These are phyloP conservation scores for Harmothoe impar DNA, from an alignment of 2,888 invertebrate species.

Conservation along the genomic window DNA sequence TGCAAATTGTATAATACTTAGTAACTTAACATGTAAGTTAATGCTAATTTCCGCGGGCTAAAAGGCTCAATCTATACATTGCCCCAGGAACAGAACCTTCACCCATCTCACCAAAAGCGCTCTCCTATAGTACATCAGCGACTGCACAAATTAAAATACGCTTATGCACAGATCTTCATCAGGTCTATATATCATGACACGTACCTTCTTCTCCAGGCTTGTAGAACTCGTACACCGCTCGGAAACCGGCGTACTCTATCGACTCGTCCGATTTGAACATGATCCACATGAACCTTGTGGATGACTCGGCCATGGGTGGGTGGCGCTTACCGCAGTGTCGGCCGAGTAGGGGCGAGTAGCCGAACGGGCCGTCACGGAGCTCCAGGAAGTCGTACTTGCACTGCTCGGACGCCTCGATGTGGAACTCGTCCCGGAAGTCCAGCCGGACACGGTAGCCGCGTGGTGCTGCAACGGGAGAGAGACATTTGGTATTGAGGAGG, in stretches of 20 bases:
- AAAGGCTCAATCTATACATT: too few relatives aligned
- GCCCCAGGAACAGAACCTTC: too few relatives aligned
- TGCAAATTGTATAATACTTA: too few relatives aligned
- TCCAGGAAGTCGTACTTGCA: conserved; percentile 93
- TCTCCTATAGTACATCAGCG: too few relatives aligned
- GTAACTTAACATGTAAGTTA: too few relatives aligned
- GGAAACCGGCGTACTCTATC: conserved; percentile 91
- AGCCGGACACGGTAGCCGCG: conserved; percentile 86
- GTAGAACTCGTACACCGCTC: conserved; percentile 87
- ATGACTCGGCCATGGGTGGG: conserved; percentile 89
- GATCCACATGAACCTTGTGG: conserved; percentile 90
- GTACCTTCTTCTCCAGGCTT: conserved; percentile 46
- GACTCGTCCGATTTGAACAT: conserved; percentile 91
- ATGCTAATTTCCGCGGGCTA: too few relatives aligned
- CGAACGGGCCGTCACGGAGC: conserved; percentile 92
- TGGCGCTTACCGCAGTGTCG: conserved; percentile 89
- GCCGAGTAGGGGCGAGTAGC: conserved; percentile 84
- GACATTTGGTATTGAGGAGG: neutral
- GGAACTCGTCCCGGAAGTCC: conserved; percentile 91
- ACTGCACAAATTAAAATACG: too few relatives aligned
- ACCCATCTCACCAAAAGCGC: too few relatives aligned
- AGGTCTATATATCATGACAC: too few relatives aligned
- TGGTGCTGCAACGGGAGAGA: conserved; percentile 82
- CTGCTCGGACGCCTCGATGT: conserved; percentile 86
- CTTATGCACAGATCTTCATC: too few relatives aligned